Evolutionary conservation across 2,888 invertebrate genomes (phyloP).

Genomic region (Cylloceria caligata): DNA sequence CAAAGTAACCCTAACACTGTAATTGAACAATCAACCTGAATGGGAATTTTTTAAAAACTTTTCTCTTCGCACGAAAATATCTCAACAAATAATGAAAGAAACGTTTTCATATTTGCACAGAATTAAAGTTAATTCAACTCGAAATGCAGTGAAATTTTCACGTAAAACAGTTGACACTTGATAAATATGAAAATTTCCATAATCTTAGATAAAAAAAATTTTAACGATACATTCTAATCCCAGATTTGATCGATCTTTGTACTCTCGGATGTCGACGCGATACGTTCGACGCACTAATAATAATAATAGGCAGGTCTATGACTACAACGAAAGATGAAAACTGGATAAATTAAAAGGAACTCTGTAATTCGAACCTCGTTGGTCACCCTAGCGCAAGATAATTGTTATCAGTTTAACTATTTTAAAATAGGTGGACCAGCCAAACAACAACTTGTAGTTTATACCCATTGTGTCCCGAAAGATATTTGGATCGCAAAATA

Average conservation of each 20-base stretch:
- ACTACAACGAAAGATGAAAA: constrained; percentile 33
- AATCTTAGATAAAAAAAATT: constrained; percentile 7
- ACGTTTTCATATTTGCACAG: no score
- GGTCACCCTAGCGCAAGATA: constrained; percentile 67
- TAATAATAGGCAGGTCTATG: background rate
- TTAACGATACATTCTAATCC: constrained; percentile 8
- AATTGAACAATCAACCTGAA: no score
- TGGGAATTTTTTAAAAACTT: no score
- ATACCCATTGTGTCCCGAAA: constrained; percentile 51
- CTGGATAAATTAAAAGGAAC: background rate
- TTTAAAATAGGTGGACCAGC: constrained; percentile 75
- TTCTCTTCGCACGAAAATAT: background rate
- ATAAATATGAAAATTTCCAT: constrained; percentile 3
- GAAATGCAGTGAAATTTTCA: background rate
- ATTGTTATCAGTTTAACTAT: constrained; percentile 60
- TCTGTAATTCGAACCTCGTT: constrained; percentile 54
- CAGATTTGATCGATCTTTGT: constrained; percentile 61
- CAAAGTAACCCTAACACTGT: no score
- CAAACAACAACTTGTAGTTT: constrained; percentile 70
- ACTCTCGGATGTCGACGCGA: constrained; percentile 59
- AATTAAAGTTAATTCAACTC: background rate
- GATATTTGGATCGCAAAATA: constrained; percentile 43
- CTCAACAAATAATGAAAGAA: background rate
- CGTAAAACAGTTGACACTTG: no score
- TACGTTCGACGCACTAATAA: constrained; percentile 49